Conservation (phyloP, 2,797 vertebrate species). For the Lepus townsendii region DNA sequence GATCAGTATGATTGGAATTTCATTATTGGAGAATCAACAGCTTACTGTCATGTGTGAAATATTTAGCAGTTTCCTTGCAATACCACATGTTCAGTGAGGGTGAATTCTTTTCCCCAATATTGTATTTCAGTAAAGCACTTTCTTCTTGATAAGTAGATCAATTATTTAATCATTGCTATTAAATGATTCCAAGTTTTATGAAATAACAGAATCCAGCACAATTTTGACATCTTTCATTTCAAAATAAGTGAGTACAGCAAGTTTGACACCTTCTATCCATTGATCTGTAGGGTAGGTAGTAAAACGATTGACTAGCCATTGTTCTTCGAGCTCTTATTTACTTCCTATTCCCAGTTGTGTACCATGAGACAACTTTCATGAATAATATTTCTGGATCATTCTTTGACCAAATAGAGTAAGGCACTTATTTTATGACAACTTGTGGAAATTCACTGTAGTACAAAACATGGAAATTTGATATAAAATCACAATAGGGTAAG, state of each 20-base stretch:
- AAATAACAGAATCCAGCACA: conserved; percentile 30
- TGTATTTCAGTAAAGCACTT: conserved; percentile 2
- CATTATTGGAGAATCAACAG: conserved; percentile 11
- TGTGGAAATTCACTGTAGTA: conserved; percentile 37
- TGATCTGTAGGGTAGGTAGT: not conserved
- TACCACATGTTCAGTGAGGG: not conserved
- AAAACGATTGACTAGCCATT: not conserved
- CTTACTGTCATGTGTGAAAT: conserved; percentile 25
- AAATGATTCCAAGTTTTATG: conserved; percentile 43
- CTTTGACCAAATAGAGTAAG: conserved; percentile 50
- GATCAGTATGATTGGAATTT: conserved; percentile 20
- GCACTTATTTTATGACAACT: conserved; percentile 10
- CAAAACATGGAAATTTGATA: conserved; percentile 64
- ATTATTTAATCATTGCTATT: not conserved
- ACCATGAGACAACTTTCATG: not conserved
- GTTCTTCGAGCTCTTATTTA: not conserved
- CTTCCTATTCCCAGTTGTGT: not conserved
- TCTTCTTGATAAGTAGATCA: conserved; percentile 54
- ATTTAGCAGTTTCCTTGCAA: not conserved
- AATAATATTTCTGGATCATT: conserved; percentile 28
- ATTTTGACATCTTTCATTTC: conserved; percentile 3
- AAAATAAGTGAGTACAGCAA: not conserved
- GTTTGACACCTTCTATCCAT: not conserved
- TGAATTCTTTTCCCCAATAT: conserved; percentile 10
- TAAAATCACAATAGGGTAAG: conserved; percentile 45